Evolutionary conservation across 2,888 invertebrate genomes (phyloP), one percentile per base, ranked within the genome.

Genomic region (Amblyjoppa fuscipennis): DNA sequence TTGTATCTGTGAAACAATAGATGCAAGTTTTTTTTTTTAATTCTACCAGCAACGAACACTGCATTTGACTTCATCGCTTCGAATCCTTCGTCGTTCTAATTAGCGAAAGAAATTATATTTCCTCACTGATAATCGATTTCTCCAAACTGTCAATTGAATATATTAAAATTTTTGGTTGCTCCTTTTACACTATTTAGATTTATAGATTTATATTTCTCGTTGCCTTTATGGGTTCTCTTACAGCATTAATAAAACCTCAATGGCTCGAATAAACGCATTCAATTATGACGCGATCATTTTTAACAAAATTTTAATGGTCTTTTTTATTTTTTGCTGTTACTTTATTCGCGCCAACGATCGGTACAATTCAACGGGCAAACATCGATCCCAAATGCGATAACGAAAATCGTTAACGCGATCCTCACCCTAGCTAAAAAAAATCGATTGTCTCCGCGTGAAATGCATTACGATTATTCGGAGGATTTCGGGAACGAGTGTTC

Each of bases 401-500:
- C 56, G 28, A 7, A 56, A 59, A 59, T 59, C 2, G 56, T 25
- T 25, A 49, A 11, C 28, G 3, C 59, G 59, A 59, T 4, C 4
- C 59, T 11, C 25, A 25, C 28, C 59, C 1, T 28, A 28, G 59
- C 59, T 13, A 28, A 59, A 11, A 59, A 59, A 25, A 59, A 28
- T 28, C 59, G 28, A 59, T 59, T 13, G 11, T 59, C 59, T 59
- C 28, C 28, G 11, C 28, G 11, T 59, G 11, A 13, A 59, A 13
- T 59, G 28, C 59, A 59, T 59, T 11, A 25, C 59, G 59, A 25
- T 11, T 25, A 13, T 59, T 25, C 4, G 28, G 59, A 25, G 59
- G 25, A 59, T 59, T 59, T 59, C 28, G 59, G 59, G 28, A 59
- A 28, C 59, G 13, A 28, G 28, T 59, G 59, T 59, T 59, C 28